Conservation (phyloP, 2,888 invertebrate species). For the Marronus borbonicus region DNA sequence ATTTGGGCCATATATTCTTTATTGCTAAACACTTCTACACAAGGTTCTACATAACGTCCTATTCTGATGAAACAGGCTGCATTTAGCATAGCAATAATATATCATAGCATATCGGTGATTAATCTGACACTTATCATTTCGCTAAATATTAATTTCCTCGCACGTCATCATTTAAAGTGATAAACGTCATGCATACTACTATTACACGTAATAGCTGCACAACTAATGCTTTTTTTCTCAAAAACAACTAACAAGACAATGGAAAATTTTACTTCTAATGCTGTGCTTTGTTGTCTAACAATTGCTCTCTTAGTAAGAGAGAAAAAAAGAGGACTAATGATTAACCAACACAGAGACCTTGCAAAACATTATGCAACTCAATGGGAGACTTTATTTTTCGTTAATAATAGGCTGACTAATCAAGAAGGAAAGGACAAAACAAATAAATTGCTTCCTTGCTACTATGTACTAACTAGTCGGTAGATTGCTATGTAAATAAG, state of each 20-base stretch:
- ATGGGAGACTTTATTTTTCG: slow-evolving; percentile 14
- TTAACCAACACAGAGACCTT: slow-evolving; percentile 8
- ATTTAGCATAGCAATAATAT: not conserved
- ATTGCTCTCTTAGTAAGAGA: not conserved
- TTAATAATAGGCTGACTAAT: slow-evolving; percentile 22
- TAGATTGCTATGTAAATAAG: too few relatives aligned
- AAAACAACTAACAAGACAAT: slow-evolving; percentile 26
- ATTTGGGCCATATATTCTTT: too few relatives aligned
- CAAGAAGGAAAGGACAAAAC: slow-evolving; percentile 11
- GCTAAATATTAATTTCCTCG: slow-evolving; percentile 14
- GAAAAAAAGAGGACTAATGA: not conserved
- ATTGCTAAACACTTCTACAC: too few relatives aligned
- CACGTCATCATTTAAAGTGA: slow-evolving; percentile 26
- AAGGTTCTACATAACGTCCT: too few relatives aligned
- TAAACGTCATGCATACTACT: slow-evolving; percentile 17
- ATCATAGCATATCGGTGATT: too few relatives aligned
- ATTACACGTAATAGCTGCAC: slow-evolving; percentile 15
- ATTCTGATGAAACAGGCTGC: not conserved
- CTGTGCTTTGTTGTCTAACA: slow-evolving; percentile 7
- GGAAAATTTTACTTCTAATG: slow-evolving; percentile 1
- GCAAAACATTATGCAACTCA: slow-evolving; percentile 26
- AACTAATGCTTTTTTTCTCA: slow-evolving; percentile 15
- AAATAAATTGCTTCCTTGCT: not conserved
- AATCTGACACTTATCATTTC: not conserved
- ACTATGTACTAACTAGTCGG: not conserved